Percentiles rank a stretch among this genome's conserved stretches.
These are phyloP conservation scores for Chaetodon auriga DNA, from an alignment of 2,113 vertebrate species.

Conservation along the genomic window DNA sequence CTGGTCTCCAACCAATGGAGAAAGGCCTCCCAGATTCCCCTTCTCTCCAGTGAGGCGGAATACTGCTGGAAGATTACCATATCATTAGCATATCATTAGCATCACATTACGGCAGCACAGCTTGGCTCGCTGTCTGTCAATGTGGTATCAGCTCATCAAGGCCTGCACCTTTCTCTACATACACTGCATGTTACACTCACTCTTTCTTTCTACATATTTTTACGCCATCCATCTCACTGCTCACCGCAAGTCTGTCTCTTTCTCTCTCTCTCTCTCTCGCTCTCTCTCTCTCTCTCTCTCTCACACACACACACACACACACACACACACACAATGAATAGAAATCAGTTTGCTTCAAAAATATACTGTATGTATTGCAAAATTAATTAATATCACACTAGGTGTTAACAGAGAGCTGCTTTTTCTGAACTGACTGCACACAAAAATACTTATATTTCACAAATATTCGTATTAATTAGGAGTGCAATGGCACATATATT, in stretches of 20 bases:
- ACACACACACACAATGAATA: slow-evolving; percentile 1
- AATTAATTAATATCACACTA: slow-evolving; percentile 36
- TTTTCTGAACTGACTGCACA: slow-evolving; percentile 27
- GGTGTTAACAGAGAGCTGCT: not conserved
- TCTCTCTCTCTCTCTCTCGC: not conserved
- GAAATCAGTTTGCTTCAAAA: slow-evolving; percentile 46
- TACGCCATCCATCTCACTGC: slow-evolving; percentile 30
- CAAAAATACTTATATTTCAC: slow-evolving; percentile 21
- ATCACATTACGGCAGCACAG: slow-evolving; percentile 75
- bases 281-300: not conserved
- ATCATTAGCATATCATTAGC: slow-evolving; percentile 82
- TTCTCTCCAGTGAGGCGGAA: slow-evolving; percentile 74
- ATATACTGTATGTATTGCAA: slow-evolving; percentile 20
- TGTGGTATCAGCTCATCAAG: slow-evolving; percentile 77
- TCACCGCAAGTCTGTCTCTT: slow-evolving; percentile 9
- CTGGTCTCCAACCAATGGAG: slow-evolving; percentile 76
- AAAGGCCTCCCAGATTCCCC: slow-evolving; percentile 68
- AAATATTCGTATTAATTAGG: slow-evolving; percentile 32
- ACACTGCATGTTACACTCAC: slow-evolving; percentile 46
- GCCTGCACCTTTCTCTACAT: slow-evolving; percentile 58
- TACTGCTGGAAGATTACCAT: slow-evolving; percentile 79
- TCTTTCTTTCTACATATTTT: slow-evolving; percentile 27
- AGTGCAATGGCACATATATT: slow-evolving; percentile 35
- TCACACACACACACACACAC: not conserved
- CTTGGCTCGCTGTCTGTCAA: slow-evolving; percentile 71